These are phyloP conservation scores for Aleiodes alternator DNA, from an alignment of 2,888 invertebrate species.

Conservation along the genomic window DNA sequence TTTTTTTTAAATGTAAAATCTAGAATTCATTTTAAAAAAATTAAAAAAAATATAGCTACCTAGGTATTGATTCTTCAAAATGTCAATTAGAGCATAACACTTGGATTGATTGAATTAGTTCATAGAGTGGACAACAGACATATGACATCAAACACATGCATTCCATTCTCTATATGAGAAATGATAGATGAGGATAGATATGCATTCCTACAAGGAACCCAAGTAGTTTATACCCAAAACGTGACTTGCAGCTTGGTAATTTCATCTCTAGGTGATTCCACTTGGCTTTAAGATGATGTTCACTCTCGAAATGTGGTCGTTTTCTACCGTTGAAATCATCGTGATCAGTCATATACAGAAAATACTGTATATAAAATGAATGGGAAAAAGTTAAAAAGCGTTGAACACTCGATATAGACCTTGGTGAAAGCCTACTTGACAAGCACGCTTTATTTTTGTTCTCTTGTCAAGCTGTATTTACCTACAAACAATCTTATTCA, in stretches of 20 bases:
- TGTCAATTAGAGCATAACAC: constrained; percentile 4
- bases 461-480: constrained; percentile 58
- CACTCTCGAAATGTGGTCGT: constrained; percentile 12
- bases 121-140: constrained; percentile 11
- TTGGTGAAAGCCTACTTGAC: constrained; percentile 40
- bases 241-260: constrained; percentile 73
- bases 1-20: not conserved
- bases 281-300: constrained; percentile 18
- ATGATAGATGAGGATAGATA: constrained; percentile 26
- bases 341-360: constrained; percentile 32
- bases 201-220: constrained; percentile 40
- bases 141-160: constrained; percentile 22
- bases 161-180: constrained; percentile 5
- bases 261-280: constrained; percentile 68
- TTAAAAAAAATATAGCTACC: not conserved
- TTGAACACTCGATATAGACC: constrained; percentile 18
- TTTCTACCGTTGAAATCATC: constrained; percentile 32
- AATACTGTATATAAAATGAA: constrained; percentile 10
- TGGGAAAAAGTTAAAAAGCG: not conserved
- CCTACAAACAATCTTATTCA: constrained; percentile 68
- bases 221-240: constrained; percentile 42
- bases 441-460: constrained; percentile 26
- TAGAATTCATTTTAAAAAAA: not conserved
- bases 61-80: constrained; percentile 17
- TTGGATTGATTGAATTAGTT: constrained; percentile 19